A percentile compares a stretch with the other conserved stretches of the same genome.
Evolutionary conservation across 1,140 invertebrate genomes (phyloP).

Genomic region (Manduca sexta): DNA sequence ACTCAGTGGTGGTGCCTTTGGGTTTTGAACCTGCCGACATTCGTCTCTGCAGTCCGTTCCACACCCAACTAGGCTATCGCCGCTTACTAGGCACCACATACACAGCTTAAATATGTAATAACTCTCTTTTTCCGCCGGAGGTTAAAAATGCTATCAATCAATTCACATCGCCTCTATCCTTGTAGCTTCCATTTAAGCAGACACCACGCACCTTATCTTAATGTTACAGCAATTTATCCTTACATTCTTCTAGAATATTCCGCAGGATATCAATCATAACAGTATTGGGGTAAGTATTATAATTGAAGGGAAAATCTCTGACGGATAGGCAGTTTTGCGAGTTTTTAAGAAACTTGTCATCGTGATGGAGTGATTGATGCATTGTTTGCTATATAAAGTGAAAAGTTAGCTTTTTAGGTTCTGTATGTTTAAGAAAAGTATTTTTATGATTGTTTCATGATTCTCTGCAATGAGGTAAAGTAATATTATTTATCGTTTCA

Average conservation of each 20-base stretch:
- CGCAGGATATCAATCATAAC: slow-evolving; percentile 18
- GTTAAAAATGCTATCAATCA: neutral
- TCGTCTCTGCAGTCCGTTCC: too few relatives aligned
- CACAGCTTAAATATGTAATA: too few relatives aligned
- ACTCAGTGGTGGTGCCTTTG: too few relatives aligned
- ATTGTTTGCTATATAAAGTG: slow-evolving; percentile 20
- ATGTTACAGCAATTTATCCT: slow-evolving; percentile 14
- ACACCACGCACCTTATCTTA: slow-evolving; percentile 1
- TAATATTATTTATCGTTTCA: too few relatives aligned
- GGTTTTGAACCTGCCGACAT: too few relatives aligned
- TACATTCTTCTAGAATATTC: slow-evolving; percentile 1
- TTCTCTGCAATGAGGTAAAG: too few relatives aligned
- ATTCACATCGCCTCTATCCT: neutral
- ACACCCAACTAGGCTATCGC: too few relatives aligned
- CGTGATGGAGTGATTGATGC: slow-evolving; percentile 31
- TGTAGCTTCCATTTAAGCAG: neutral
- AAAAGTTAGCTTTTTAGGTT: slow-evolving; percentile 13
- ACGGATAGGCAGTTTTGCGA: slow-evolving; percentile 23
- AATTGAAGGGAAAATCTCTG: slow-evolving; percentile 34
- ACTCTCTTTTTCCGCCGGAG: too few relatives aligned
- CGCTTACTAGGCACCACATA: too few relatives aligned
- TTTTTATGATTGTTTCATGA: too few relatives aligned
- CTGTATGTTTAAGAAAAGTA: neutral
- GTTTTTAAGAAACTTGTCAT: slow-evolving; percentile 20
- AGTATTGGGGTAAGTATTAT: slow-evolving; percentile 10